Conservation (phyloP, 1,140 invertebrate species). For the Macrocentrus cingulum region DNA sequence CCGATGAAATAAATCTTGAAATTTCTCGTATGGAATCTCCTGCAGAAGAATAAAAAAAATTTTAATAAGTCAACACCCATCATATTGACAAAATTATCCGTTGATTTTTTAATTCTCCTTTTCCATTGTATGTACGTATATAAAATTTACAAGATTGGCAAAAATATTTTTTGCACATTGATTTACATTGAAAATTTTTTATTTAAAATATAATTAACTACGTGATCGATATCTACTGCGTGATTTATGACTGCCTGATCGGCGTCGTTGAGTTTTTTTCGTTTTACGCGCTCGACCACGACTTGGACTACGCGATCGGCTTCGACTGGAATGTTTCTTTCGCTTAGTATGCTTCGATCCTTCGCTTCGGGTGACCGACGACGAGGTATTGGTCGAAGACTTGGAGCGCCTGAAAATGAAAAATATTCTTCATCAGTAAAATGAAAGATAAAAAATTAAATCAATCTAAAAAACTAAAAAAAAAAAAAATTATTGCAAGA, state of each 20-base stretch:
- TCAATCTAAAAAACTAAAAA: slow-evolving; percentile 30
- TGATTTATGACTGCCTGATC: slow-evolving; percentile 59
- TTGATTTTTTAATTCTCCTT: background rate
- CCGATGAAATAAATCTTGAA: too few species aligned
- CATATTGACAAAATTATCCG: too few species aligned
- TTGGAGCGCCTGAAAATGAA: slow-evolving; percentile 43
- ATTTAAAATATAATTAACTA: slow-evolving; percentile 44
- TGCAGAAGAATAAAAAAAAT: too few species aligned
- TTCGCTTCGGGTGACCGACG: slow-evolving; percentile 38
- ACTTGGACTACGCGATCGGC: slow-evolving; percentile 60
- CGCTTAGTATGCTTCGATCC: slow-evolving; percentile 54
- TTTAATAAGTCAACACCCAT: too few species aligned
- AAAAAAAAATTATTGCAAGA: slow-evolving; percentile 10
- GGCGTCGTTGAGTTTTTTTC: slow-evolving; percentile 51
- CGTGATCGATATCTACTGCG: slow-evolving; percentile 59
- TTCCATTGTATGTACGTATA: background rate
- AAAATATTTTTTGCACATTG: background rate
- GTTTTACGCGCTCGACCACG: slow-evolving; percentile 56
- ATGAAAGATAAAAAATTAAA: too few species aligned
- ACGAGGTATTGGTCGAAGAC: slow-evolving; percentile 49
- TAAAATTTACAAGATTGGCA: background rate
- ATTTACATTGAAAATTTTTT: background rate
- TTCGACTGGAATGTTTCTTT: slow-evolving; percentile 58
- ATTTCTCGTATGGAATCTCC: too few species aligned
- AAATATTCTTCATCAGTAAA: background rate